These are phyloP conservation scores for Vesta saturnalis DNA, from an alignment of 2,888 invertebrate genomes.

Conservation along the genomic window DNA sequence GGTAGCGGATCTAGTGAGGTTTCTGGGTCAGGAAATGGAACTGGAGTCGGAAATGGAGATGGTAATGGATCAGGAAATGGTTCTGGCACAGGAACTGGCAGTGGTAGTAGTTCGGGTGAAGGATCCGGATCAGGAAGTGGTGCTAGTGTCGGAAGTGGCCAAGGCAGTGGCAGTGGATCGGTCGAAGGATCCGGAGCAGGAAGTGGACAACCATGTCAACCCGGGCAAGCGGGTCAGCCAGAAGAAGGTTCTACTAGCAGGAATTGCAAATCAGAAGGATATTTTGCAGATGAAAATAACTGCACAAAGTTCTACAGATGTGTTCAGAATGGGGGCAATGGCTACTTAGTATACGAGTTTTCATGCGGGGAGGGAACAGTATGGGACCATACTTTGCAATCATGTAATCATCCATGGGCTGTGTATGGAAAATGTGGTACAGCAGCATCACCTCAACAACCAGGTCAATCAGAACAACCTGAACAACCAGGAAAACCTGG, in stretches of 20 bases:
- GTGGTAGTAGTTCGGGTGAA: not conserved
- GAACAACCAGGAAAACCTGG: not conserved
- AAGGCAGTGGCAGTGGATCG: not conserved
- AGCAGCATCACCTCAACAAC: not conserved
- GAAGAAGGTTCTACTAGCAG: not conserved
- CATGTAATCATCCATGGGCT: slow-evolving; percentile 30
- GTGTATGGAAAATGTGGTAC: slow-evolving; percentile 35
- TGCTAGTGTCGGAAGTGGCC: not conserved
- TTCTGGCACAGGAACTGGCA: not conserved
- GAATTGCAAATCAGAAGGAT: slow-evolving; percentile 12
- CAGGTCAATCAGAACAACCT: slow-evolving; percentile 15
- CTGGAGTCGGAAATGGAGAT: not conserved
- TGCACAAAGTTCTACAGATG: slow-evolving; percentile 84
- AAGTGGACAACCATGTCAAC: no score
- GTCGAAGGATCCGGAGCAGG: not conserved
- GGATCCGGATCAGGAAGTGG: not conserved
- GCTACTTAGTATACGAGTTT: slow-evolving; percentile 75
- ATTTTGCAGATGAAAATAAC: slow-evolving; percentile 55
- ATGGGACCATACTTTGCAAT: slow-evolving; percentile 30
- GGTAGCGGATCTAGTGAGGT: not conserved
- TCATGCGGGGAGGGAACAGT: slow-evolving; percentile 68
- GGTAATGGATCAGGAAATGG: not conserved
- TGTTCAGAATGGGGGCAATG: slow-evolving; percentile 67
- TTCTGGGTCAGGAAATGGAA: not conserved
- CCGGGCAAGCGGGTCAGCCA: not conserved